Percentiles rank a stretch among this genome's conserved stretches.
These are phyloP conservation scores for Garrulus glandarius DNA, from an alignment of 2,797 vertebrate species.

Conservation along the genomic window DNA sequence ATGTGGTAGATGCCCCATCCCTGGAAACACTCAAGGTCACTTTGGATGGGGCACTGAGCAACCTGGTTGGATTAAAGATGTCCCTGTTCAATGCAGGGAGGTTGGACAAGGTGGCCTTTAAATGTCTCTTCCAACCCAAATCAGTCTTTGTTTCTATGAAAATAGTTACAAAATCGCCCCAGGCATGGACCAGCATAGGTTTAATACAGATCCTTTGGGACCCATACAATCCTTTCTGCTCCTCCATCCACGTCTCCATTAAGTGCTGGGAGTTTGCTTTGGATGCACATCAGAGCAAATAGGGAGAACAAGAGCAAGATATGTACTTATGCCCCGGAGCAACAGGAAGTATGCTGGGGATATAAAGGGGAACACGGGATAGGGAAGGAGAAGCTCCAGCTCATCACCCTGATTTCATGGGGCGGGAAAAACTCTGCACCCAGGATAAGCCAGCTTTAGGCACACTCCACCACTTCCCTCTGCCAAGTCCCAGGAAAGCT, in stretches of 20 bases:
- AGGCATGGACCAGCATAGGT: background rate
- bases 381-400: background rate
- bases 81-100: background rate
- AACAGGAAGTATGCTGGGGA: background rate
- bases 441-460: background rate
- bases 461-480: background rate
- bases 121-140: background rate
- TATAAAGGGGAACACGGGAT: background rate
- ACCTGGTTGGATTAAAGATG: background rate
- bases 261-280: background rate
- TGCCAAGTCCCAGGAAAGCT: background rate
- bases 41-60: background rate
- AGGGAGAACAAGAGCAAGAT: background rate
- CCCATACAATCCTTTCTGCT: accelerated
- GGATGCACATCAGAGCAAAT: background rate
- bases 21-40: background rate
- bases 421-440: background rate
- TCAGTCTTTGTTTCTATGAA: background rate
- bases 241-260: background rate
- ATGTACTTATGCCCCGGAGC: background rate
- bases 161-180: background rate
- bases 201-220: background rate
- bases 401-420: background rate
- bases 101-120: background rate
- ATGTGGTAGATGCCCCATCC: background rate